phyloP scores from a whole-genome alignment of 2,797 vertebrate species.

The Buphagus erythrorhynchus region DNA sequence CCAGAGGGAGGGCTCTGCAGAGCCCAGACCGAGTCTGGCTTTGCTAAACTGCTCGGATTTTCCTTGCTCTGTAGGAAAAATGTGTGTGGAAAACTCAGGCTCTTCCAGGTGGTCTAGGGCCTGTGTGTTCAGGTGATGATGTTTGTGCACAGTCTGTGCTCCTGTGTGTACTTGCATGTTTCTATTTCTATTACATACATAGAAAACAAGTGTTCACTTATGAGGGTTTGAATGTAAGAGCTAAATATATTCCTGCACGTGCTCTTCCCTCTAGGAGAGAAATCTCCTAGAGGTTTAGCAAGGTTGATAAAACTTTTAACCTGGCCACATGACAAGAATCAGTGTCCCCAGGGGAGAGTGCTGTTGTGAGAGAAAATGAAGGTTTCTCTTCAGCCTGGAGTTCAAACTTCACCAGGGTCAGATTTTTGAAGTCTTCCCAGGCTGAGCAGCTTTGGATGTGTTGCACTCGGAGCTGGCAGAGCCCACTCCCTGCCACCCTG shows the following conservation, averaged over 20 bases:
- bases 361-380: neutral
- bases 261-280: neutral
- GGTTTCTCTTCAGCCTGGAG: neutral
- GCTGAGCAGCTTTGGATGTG: neutral
- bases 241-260: neutral
- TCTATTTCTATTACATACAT: neutral
- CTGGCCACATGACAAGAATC: neutral
- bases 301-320: neutral
- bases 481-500: neutral
- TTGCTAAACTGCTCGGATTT: neutral
- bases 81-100: neutral
- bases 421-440: neutral
- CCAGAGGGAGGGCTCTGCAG: neutral
- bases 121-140: rapidly evolving
- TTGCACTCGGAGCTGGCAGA: neutral
- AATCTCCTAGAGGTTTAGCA: neutral
- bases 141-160: neutral
- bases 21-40: neutral
- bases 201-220: neutral
- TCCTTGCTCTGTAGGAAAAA: neutral
- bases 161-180: neutral
- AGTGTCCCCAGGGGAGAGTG: rapidly evolving
- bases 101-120: neutral
- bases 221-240: neutral
- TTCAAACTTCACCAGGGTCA: neutral